phyloP scores from a whole-genome alignment of 2,113 vertebrate genomes.

The Podarcis cretensis region DNA sequence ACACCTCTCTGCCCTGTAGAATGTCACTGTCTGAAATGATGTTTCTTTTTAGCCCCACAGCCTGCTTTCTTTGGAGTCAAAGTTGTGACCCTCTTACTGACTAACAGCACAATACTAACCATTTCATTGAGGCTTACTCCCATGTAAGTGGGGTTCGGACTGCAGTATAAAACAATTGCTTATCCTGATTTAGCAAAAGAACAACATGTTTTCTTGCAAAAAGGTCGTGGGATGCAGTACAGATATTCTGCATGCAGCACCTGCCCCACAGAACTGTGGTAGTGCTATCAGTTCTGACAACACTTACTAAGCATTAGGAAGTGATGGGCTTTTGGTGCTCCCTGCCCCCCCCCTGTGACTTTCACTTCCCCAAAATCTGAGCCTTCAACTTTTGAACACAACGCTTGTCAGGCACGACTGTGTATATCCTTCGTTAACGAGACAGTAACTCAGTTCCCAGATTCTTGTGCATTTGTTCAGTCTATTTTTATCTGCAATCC shows the following conservation, averaged over 20 bases:
- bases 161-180: not conserved
- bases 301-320: not conserved
- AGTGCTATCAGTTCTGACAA: not conserved
- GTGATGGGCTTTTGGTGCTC: not conserved
- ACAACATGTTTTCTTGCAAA: not conserved
- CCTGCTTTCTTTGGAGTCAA: not conserved
- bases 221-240: not conserved
- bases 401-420: slow-evolving; percentile 26
- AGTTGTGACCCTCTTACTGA: not conserved
- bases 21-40: no score
- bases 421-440: slow-evolving; percentile 45
- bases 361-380: not conserved
- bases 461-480: slow-evolving; percentile 71
- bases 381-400: slow-evolving; percentile 21
- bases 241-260: no score
- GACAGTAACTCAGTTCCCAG: slow-evolving; percentile 60
- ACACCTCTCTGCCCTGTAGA: no score
- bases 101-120: not conserved
- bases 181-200: not conserved
- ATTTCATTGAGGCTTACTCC: no score
- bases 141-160: no score
- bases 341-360: no score
- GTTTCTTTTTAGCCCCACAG: not conserved
- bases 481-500: slow-evolving; percentile 79
- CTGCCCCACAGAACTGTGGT: not conserved